Evolutionary conservation across 2,797 vertebrate genomes (phyloP).

Genomic region (Buphagus erythrorhynchus): DNA sequence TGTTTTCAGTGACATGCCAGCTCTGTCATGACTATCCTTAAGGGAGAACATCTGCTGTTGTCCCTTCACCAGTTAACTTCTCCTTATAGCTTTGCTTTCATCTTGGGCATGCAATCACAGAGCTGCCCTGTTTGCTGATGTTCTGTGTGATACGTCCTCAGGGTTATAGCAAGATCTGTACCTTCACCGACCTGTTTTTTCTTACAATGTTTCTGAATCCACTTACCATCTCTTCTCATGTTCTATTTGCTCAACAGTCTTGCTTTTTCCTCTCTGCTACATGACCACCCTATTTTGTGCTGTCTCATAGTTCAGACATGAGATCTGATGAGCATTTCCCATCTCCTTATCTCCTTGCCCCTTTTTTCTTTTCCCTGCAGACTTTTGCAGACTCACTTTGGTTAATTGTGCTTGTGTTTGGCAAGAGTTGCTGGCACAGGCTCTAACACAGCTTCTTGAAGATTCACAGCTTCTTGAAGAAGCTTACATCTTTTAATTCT

Average conservation of each 20-base stretch:
- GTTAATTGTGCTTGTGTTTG: slow-evolving; percentile 48
- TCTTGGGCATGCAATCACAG: not conserved
- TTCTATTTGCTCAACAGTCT: not conserved
- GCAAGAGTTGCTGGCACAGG: slow-evolving; percentile 18
- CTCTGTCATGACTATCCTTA: not conserved
- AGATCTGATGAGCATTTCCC: not conserved
- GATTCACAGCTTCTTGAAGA: not conserved
- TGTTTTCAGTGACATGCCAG: not conserved
- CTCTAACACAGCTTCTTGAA: not conserved
- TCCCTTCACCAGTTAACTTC: slow-evolving; percentile 4
- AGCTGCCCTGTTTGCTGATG: slow-evolving; percentile 1
- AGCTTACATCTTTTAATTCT: not conserved
- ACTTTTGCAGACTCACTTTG: slow-evolving; percentile 29
- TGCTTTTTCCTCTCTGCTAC: not conserved
- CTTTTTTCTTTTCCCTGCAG: slow-evolving; percentile 1
- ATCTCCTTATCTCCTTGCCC: not conserved
- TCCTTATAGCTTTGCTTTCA: not conserved
- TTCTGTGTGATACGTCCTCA: not conserved
- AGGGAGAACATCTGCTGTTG: slow-evolving; percentile 46
- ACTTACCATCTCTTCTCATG: not conserved
- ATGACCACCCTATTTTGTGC: not conserved
- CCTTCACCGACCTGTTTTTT: not conserved
- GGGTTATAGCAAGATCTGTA: not conserved
- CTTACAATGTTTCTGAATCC: not conserved
- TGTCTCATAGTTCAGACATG: not conserved